These are phyloP conservation scores for Aphaenogaster rudis DNA, from an alignment of 1,140 invertebrate genomes.

Conservation along the genomic window DNA sequence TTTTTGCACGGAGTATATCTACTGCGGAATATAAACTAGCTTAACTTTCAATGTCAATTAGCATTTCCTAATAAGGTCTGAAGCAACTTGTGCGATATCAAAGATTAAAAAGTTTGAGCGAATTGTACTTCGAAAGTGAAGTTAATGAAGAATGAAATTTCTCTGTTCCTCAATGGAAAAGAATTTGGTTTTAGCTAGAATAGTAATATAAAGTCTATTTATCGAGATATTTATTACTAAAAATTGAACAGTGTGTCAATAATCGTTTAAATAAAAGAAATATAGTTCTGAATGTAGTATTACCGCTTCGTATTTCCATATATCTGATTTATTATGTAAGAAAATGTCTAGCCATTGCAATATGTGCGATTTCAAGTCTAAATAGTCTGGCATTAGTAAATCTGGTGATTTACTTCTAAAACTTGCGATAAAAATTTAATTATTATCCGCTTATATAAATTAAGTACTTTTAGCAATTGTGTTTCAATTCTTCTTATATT, in stretches of 20 bases:
- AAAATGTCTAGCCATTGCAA: not conserved
- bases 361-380: not conserved
- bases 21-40: slow-evolving; percentile 7
- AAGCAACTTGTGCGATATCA: not conserved
- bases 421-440: not conserved
- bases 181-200: not conserved
- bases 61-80: not conserved
- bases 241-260: not conserved
- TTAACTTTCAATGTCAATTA: slow-evolving; percentile 44
- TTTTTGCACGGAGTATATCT: slow-evolving; percentile 24
- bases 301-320: not conserved
- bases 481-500: not conserved
- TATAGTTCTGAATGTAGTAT: not conserved
- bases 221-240: not conserved
- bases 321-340: not conserved
- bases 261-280: not conserved
- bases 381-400: not conserved
- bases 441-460: not conserved
- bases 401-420: too few relatives aligned
- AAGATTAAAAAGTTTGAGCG: slow-evolving; percentile 10
- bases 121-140: not conserved
- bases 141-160: not conserved
- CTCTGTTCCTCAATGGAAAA: not conserved
- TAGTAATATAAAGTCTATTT: not conserved
- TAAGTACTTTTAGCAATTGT: too few relatives aligned